Base-by-base conservation (phyloP, 2,797 vertebrate genomes). In the Periophthalmus magnuspinnatus region DNA sequence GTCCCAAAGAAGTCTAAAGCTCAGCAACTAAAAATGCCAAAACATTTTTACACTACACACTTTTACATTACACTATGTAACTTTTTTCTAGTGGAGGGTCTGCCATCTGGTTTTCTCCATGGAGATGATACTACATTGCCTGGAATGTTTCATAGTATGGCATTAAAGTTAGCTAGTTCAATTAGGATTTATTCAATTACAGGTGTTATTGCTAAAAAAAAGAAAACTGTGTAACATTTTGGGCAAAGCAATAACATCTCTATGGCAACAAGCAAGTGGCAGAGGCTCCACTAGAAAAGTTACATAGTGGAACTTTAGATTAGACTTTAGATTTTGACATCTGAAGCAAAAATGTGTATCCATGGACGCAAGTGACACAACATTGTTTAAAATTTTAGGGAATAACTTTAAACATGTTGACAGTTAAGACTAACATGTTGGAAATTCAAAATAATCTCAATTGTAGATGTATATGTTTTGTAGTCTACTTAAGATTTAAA, bases 1-100 rank as follows among this genome's bases (percentile, higher is more conserved):
- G 75, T 38, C 14, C 67, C 72, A 71, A 47, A 21, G 10, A 45
- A 16, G 41, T 45, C 41, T 45, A 45, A 11, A 41, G 3, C 10
- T 13, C 38, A 41, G 41, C 38, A 41, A 11, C 38, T 11, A 41
- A 13, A 41, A 41, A 41, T 41, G 38, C 10, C 50, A 8, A 52
- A n/a, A 7, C 9, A 21, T 52, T 21, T 52, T 28, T n/a, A n/a
- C n/a, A n/a, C n/a, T n/a, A n/a, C n/a, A n/a, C n/a, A n/a, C n/a
- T 1, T 50, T 50, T n/a, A 50, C 50, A 50, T 17, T 52, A 1
- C 41, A 13, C 41, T 14, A 45, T 41, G 17, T 5, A 52, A 52
- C 50, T 52, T 10, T 45, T 41, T 45, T 28, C 28, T 45, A 10
- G 41, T 14, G 41, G 13, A 45, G 41, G 64, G 65, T 13, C 41